Percentiles rank a stretch among this genome's conserved stretches.
Conservation (phyloP, 2,113 vertebrate genomes). For the Uropsilus gracilis region DNA sequence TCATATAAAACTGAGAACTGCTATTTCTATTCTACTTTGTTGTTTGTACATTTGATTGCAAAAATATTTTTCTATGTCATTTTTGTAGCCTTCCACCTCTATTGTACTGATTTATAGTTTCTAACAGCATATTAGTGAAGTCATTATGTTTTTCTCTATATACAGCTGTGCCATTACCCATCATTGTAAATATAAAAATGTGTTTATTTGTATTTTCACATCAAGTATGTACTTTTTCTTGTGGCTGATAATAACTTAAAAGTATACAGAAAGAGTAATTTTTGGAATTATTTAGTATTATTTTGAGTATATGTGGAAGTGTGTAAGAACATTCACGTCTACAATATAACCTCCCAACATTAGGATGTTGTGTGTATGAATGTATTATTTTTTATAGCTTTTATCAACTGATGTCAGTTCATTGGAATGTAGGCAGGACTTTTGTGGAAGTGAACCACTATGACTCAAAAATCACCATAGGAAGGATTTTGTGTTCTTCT, state of each 20-base stretch:
- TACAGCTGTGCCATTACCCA: no score
- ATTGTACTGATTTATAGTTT: no score
- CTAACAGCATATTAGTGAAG: no score
- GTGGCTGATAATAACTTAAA: background rate
- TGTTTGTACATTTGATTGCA: no score
- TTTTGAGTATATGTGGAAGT: background rate
- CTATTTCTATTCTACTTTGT: no score
- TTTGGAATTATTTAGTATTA: background rate
- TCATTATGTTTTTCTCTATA: no score
- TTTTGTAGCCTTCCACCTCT: no score
- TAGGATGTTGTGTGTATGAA: background rate
- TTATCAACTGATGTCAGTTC: background rate
- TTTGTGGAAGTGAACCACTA: background rate
- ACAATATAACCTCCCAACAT: background rate
- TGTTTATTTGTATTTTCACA: accelerated
- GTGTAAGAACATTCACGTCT: background rate
- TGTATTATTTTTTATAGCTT: background rate
- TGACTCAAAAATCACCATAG: background rate
- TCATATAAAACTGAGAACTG: no score
- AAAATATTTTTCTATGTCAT: no score
- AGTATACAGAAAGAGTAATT: background rate
- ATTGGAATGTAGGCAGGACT: background rate
- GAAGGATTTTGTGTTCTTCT: background rate
- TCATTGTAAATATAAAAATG: background rate
- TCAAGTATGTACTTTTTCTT: background rate